Evolutionary conservation across 2,797 vertebrate genomes (phyloP), one percentile per base, ranked within the genome.

Genomic region (Phylloscopus collybita): DNA sequence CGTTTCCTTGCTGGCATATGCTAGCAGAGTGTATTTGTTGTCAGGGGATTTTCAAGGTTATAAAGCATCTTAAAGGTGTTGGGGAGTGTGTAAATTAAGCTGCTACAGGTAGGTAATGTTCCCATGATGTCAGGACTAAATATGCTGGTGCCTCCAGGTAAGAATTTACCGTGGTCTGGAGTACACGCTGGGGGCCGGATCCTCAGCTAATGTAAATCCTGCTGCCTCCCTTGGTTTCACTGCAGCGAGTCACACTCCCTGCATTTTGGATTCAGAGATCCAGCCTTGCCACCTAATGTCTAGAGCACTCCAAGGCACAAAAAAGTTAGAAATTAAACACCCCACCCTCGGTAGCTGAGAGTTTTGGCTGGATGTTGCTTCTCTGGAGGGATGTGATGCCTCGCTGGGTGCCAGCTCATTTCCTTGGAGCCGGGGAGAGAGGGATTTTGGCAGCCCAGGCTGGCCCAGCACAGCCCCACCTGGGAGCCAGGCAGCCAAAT

Each of bases 41-140:
- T 96, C 96, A 90, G 91, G 86, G 84, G 94, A 96, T 86, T 97
- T 96, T 97, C 96, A 96, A 97, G 95, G 95, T 97, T 97, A 90
- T 96, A 92, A 97, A 97, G 93, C 93, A 93, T 91, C 89, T 96
- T 91, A 94, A 95, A 95, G 86, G 94, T 96, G 92, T 81, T 65
- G 54, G 70, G 76, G 90, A 88, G 93, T 71, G 90, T 86, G 80
- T 96, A 96, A 97, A 97, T 97, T 93, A 94, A 94, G 93, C 82
- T 12, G 47, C 88, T 96, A 83, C 95, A 97, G 91, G 94, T 91
- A 95, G 90, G 89, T 88, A 94, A 96, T 88, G 71, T 91, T 95
- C 91, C 75, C 22, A 12, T 85, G 84, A 75, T 83, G 92, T 72
- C 76, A 88, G 91, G 81, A 93, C 73, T 96, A 97, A 95, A 95